These are phyloP conservation scores for Lophotis ruficrista DNA, from an alignment of 2,113 vertebrate species.

Conservation along the genomic window DNA sequence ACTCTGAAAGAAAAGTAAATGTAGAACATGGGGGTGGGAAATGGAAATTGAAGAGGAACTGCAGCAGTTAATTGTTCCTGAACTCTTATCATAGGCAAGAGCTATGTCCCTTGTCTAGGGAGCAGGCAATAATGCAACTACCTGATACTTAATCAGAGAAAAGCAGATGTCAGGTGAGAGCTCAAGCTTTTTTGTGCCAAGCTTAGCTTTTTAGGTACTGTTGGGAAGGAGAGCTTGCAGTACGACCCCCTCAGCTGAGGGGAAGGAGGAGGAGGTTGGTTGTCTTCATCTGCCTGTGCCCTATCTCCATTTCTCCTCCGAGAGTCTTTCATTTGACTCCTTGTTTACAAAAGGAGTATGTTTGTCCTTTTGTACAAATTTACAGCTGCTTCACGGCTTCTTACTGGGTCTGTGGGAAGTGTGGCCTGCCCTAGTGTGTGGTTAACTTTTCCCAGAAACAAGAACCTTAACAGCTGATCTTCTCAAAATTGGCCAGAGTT, in stretches of 20 bases:
- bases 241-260: neutral
- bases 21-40: neutral
- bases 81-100: neutral
- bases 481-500: neutral
- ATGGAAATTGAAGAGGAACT: neutral
- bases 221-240: neutral
- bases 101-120: neutral
- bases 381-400: rapidly evolving
- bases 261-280: neutral
- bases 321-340: neutral
- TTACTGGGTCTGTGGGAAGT: neutral
- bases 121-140: neutral
- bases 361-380: neutral
- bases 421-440: rapidly evolving
- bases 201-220: neutral
- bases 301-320: neutral
- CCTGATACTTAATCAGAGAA: neutral
- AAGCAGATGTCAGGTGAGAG: neutral
- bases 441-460: neutral
- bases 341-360: neutral
- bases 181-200: neutral
- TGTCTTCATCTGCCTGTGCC: neutral
- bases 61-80: neutral
- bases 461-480: neutral
- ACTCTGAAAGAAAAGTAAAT: neutral